Evolutionary conservation across 2,797 vertebrate species (phyloP), one percentile per base, ranked within the genome.

Genomic region (Danio jaintianensis): DNA sequence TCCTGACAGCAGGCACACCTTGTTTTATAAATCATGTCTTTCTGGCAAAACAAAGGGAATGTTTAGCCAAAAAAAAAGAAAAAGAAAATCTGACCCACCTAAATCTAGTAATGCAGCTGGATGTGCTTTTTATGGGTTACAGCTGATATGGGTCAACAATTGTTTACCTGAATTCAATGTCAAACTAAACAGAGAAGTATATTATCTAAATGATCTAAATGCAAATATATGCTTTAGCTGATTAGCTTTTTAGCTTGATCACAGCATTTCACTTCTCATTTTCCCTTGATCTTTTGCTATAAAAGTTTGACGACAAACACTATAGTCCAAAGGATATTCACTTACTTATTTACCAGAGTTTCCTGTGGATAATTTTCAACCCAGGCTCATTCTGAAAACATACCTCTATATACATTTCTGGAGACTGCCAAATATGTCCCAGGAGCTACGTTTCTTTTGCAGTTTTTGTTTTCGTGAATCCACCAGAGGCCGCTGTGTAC

Each of bases 1-100:
- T 72, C 20, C 66, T 62, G 40, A 80, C 20, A 73, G 56, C 18
- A 67, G 64, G 78, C 45, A 20, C 58, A 75, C n/a, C 45, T 55
- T 59, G 16, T 20, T 29, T 8, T 18, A 53, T 61, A 53, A 53
- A 68, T 63, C 38, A 74, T 50, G 10, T 48, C 45, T 40, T 20
- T 61, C 43, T 43, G 48, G 52, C 22, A 66, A 45, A 40, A 29
- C 58, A 48, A 59, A 47, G 7, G 8, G 15, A 18, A 70, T 40
- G 67, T 8, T 43, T 36, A 42, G 18, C 5, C 36, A 12, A 40
- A 22, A 20, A 15, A 52, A n/a, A 38, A 0, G 5, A 40, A 40
- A 8, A 15, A 13, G 11, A 20, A 0, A 18, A 22, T n/a, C 22
- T 38, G 29, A 18, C 16, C 9, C 5, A 70, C 5, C 16, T 5